These are phyloP conservation scores for Spongilla lacustris DNA, from an alignment of 37 sponge, comb jelly and placozoan genomes.

Conservation along the genomic window DNA sequence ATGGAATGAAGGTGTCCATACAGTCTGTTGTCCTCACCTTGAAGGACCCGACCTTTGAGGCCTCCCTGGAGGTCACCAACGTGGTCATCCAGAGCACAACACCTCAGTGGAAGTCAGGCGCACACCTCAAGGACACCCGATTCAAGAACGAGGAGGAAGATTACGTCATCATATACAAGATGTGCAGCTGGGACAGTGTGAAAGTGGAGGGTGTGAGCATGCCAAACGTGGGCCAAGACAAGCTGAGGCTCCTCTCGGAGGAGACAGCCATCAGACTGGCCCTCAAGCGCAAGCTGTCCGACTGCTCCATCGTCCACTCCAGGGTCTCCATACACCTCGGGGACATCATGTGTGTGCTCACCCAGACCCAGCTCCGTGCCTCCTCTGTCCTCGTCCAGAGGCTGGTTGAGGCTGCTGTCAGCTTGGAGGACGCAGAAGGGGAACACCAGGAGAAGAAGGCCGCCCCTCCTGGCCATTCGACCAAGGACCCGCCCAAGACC, in stretches of 20 bases:
- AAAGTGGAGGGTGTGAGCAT: constrained; percentile 57
- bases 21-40: constrained; percentile 56
- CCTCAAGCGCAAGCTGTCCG: constrained; percentile 55
- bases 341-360: constrained; percentile 81
- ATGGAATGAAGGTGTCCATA: constrained; percentile 85
- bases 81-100: constrained; percentile 70
- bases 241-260: constrained; percentile 44
- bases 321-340: constrained; percentile 56
- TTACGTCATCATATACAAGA: constrained; percentile 67
- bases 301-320: constrained; percentile 56
- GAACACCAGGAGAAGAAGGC: background rate
- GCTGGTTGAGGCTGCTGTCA: constrained; percentile 59
- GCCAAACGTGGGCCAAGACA: background rate
- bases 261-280: constrained; percentile 47
- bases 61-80: constrained; percentile 56
- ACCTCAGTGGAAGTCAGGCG: constrained; percentile 39
- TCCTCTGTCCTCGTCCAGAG: constrained; percentile 72
- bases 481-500: background rate
- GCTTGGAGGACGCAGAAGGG: constrained; percentile 13
- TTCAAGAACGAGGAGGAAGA: constrained; percentile 59
- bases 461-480: too few relatives aligned
- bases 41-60: constrained; percentile 61
- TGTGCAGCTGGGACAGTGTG: constrained; percentile 55
- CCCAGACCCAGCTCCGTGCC: constrained; percentile 75
- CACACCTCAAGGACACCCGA: constrained; percentile 18